Percentiles rank a stretch among this genome's conserved stretches.
These are phyloP conservation scores for Thymelicus acteon DNA, from an alignment of 2,888 invertebrate genomes.

Conservation along the genomic window DNA sequence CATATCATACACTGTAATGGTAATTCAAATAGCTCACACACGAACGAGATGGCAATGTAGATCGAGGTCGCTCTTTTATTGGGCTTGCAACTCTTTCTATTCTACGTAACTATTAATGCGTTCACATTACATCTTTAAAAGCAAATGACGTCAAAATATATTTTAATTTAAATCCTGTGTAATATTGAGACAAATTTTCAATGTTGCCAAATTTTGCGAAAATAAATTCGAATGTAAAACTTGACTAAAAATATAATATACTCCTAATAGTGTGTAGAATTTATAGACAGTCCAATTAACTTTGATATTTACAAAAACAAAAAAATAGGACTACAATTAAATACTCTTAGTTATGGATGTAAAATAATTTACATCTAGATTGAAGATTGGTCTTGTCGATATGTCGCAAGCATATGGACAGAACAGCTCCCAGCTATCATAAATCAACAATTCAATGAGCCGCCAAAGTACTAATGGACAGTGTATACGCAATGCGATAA, in stretches of 20 bases:
- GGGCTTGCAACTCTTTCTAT: slow-evolving; percentile 39
- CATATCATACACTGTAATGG: slow-evolving; percentile 39
- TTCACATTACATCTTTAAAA: not conserved
- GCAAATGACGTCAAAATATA: not conserved
- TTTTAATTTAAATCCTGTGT: not conserved
- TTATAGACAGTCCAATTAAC: too few relatives aligned
- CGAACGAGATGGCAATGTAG: slow-evolving; percentile 50
- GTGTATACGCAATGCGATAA: slow-evolving; percentile 16
- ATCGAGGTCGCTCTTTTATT: slow-evolving; percentile 52
- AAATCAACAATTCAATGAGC: slow-evolving; percentile 46
- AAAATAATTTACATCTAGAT: slow-evolving; percentile 45
- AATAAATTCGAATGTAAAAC: too few relatives aligned
- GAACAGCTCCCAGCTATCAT: slow-evolving; percentile 43
- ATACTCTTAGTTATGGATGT: not conserved
- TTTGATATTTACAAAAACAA: too few relatives aligned
- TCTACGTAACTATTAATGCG: slow-evolving; percentile 14
- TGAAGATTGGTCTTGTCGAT: slow-evolving; percentile 51
- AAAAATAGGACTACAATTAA: not conserved
- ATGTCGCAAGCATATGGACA: slow-evolving; percentile 45
- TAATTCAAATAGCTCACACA: slow-evolving; percentile 49
- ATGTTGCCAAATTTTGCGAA: too few relatives aligned
- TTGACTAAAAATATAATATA: too few relatives aligned
- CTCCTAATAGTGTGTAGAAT: too few relatives aligned
- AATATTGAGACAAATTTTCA: too few relatives aligned
- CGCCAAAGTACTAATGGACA: slow-evolving; percentile 62